Percentiles rank a stretch among this genome's conserved stretches.
phyloP scores from a whole-genome alignment of 2,113 vertebrate genomes.

The Mohoua ochrocephala region DNA sequence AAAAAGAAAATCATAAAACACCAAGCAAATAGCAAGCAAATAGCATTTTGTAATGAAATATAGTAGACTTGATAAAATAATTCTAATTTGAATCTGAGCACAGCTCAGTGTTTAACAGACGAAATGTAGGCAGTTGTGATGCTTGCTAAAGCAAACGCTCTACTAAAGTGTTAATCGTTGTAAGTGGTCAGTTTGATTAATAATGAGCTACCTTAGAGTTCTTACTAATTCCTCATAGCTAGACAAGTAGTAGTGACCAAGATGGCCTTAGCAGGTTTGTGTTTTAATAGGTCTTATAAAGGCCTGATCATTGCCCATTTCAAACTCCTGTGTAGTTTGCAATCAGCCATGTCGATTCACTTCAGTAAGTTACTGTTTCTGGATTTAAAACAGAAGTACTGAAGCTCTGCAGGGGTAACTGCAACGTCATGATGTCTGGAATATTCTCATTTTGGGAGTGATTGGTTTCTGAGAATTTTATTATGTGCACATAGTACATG shows the following conservation, averaged over 20 bases:
- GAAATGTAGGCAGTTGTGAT: neutral
- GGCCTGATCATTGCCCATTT: neutral
- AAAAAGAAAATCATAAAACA: neutral
- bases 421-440: neutral
- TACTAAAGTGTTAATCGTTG: neutral
- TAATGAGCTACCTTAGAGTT: neutral
- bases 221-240: neutral
- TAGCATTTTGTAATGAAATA: neutral
- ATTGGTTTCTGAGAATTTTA: neutral
- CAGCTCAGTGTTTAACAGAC: neutral
- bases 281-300: neutral
- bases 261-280: neutral
- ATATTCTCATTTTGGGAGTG: neutral
- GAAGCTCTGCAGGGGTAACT: neutral
- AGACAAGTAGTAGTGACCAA: neutral
- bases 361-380: neutral
- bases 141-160: neutral
- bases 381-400: neutral
- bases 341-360: neutral
- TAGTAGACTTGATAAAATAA: neutral
- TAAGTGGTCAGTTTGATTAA: neutral
- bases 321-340: neutral
- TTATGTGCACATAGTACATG: neutral
- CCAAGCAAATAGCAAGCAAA: neutral
- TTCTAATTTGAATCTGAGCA: neutral